Evolutionary conservation across 1,140 invertebrate genomes (phyloP).

Genomic region (Neodiprion fabricii): DNA sequence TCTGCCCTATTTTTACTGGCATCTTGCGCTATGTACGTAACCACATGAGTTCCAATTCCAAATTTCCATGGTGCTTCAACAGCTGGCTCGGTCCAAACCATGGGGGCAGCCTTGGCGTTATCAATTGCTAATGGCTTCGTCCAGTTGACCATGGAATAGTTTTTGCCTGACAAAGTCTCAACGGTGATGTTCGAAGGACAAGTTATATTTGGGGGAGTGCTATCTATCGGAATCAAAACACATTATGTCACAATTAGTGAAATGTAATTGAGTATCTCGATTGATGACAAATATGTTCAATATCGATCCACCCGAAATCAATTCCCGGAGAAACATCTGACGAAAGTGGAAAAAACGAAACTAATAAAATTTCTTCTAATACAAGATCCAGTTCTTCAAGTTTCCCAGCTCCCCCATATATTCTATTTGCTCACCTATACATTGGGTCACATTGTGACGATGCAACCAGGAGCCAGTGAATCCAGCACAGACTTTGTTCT

Average conservation of each 20-base stretch:
- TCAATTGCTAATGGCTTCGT: conserved; percentile 57
- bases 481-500: conserved; percentile 55
- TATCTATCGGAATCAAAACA: conserved; percentile 50
- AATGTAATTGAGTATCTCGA: conserved; percentile 7
- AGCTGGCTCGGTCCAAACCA: conserved; percentile 46
- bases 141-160: conserved; percentile 63
- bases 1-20: conserved; percentile 62
- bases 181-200: conserved; percentile 63
- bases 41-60: conserved; percentile 57
- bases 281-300: not conserved
- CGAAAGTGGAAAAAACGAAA: conserved; percentile 15
- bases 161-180: conserved; percentile 56
- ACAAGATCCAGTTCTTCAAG: conserved; percentile 15
- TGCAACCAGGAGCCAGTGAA: conserved; percentile 60
- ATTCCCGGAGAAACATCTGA: not conserved
- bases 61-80: conserved; percentile 48
- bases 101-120: conserved; percentile 33
- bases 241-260: conserved; percentile 10
- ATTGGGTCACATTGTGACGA: conserved; percentile 53
- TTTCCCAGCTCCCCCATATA: not conserved
- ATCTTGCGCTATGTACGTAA: conserved; percentile 65
- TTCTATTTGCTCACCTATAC: conserved; percentile 55
- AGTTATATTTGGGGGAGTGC: conserved; percentile 60
- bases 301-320: not conserved
- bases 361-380: not conserved